Evolutionary conservation across 2,888 invertebrate genomes (phyloP).

Genomic region (Orthosia incerta): DNA sequence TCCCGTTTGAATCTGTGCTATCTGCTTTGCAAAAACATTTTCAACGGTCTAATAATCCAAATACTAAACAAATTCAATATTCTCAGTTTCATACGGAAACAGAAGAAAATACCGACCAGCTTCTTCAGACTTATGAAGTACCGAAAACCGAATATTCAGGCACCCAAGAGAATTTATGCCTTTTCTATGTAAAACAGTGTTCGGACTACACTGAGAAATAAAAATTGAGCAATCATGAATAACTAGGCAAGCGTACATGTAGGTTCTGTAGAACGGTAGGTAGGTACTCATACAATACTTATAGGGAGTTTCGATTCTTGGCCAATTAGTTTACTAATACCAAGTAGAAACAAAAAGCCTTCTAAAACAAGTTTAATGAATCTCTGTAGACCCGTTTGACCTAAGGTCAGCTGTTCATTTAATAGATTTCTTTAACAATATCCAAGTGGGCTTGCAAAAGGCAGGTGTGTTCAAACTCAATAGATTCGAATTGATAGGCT

Average conservation of each 20-base stretch:
- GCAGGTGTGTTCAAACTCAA: slow-evolving; percentile 57
- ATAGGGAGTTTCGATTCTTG: background rate
- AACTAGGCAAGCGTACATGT: slow-evolving; percentile 11
- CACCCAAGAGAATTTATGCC: slow-evolving; percentile 40
- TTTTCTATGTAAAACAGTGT: slow-evolving; percentile 47
- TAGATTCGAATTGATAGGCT: slow-evolving; percentile 48
- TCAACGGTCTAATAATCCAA: background rate
- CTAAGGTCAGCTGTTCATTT: slow-evolving; percentile 40
- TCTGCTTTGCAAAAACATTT: background rate
- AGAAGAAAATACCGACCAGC: background rate
- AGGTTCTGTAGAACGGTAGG: slow-evolving; percentile 9
- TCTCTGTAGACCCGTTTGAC: slow-evolving; percentile 43
- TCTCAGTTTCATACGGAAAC: background rate
- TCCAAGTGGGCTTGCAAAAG: slow-evolving; percentile 28
- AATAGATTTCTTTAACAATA: slow-evolving; percentile 60
- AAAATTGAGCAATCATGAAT: slow-evolving; percentile 42
- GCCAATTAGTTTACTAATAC: slow-evolving; percentile 41
- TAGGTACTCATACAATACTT: background rate
- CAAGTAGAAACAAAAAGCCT: slow-evolving; percentile 24
- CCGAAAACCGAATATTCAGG: slow-evolving; percentile 39
- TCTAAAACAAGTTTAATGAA: slow-evolving; percentile 55
- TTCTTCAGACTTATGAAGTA: slow-evolving; percentile 33
- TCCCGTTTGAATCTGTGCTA: background rate
- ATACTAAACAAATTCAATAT: slow-evolving; percentile 10
- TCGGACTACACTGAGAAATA: slow-evolving; percentile 34